phyloP scores from a whole-genome alignment of 2,888 invertebrate genomes.

The Drymonia ruficornis region DNA sequence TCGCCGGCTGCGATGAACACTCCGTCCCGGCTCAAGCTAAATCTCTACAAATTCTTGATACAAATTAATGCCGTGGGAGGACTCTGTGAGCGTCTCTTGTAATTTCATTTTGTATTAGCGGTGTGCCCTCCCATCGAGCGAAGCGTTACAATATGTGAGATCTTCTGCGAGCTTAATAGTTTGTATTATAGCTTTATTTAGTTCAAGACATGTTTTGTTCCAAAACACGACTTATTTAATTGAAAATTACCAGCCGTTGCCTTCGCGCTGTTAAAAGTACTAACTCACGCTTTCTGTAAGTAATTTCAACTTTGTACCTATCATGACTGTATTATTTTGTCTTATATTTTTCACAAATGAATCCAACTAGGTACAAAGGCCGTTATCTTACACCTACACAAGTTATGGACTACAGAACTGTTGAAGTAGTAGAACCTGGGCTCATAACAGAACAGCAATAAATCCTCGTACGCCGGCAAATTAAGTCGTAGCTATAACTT shows the following conservation, averaged over 20 bases:
- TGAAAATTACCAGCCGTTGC: slow-evolving; percentile 2
- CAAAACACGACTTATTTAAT: neutral
- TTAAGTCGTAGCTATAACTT: slow-evolving; percentile 52
- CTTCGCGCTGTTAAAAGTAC: slow-evolving; percentile 2
- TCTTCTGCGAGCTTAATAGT: slow-evolving; percentile 45
- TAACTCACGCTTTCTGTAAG: neutral
- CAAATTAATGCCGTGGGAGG: slow-evolving; percentile 80
- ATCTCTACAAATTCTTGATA: slow-evolving; percentile 85
- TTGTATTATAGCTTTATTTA: slow-evolving; percentile 37
- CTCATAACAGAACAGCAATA: slow-evolving; percentile 8
- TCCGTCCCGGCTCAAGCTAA: slow-evolving; percentile 78
- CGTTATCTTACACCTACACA: too few relatives aligned
- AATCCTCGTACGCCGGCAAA: slow-evolving; percentile 28
- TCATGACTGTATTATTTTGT: neutral
- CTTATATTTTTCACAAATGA: neutral
- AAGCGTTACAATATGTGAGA: slow-evolving; percentile 52
- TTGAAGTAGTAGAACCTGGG: slow-evolving; percentile 1
- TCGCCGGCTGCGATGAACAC: slow-evolving; percentile 82
- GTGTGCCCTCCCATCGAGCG: slow-evolving; percentile 50
- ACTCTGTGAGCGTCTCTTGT: slow-evolving; percentile 70
- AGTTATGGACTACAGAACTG: neutral
- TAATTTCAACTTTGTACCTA: slow-evolving; percentile 11
- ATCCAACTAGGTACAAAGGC: neutral
- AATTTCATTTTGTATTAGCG: slow-evolving; percentile 76
- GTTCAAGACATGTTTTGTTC: slow-evolving; percentile 17